phyloP scores from a whole-genome alignment of 2,888 invertebrate genomes.

The Brachylomia viminalis region DNA sequence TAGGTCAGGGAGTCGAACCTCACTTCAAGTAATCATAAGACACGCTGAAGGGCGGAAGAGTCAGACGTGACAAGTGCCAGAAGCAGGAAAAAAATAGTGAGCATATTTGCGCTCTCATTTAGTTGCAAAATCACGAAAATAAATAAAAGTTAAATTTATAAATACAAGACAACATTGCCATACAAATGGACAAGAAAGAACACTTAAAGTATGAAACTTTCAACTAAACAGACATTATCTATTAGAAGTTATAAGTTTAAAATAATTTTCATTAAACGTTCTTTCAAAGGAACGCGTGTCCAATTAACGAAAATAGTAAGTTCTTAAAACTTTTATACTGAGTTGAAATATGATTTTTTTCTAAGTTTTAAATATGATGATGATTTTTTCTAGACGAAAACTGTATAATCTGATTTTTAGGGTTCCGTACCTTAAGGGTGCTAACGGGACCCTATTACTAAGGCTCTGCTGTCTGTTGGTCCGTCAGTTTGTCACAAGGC shows the following conservation, averaged over 20 bases:
- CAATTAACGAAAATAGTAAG: not conserved
- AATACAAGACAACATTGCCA: not conserved
- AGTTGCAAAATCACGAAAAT: not conserved
- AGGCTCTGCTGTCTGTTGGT: too few species aligned
- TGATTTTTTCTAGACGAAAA: not conserved
- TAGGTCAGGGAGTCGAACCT: constrained; percentile 20
- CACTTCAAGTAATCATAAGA: constrained; percentile 36
- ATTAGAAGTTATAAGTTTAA: not conserved
- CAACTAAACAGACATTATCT: not conserved
- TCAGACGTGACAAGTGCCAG: not conserved
- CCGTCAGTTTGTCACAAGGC: too few species aligned
- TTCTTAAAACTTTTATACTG: not conserved
- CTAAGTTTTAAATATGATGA: too few species aligned
- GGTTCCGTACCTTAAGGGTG: too few species aligned
- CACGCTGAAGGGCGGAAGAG: not conserved
- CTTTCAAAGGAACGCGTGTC: constrained; percentile 3
- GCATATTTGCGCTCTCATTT: not conserved
- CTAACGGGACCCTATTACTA: too few species aligned
- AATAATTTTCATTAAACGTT: not conserved
- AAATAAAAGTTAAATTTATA: not conserved
- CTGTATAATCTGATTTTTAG: not conserved
- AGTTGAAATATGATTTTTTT: not conserved
- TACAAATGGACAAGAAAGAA: not conserved
- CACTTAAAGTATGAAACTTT: not conserved
- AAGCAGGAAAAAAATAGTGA: not conserved